phyloP scores from a whole-genome alignment of 2,888 invertebrate genomes.

The Dioctria rufipes region DNA sequence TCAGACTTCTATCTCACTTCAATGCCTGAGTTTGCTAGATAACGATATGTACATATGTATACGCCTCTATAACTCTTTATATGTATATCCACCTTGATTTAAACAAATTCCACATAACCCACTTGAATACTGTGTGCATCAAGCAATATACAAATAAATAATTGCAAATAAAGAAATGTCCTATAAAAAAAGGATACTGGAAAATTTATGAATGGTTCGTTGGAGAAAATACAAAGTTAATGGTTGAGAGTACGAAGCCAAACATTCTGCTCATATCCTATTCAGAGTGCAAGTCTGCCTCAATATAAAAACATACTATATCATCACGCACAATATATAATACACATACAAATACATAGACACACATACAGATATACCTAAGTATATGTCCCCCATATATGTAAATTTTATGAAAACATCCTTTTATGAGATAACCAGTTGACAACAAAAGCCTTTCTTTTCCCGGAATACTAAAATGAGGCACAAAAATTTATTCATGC shows the following conservation, averaged over 20 bases:
- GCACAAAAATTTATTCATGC: slow-evolving; percentile 49
- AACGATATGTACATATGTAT: too few relatives aligned
- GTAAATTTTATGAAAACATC: slow-evolving; percentile 48
- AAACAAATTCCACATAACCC: neutral
- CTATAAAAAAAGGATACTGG: neutral
- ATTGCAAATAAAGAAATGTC: slow-evolving; percentile 33
- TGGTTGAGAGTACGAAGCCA: slow-evolving; percentile 28
- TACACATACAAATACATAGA: too few relatives aligned
- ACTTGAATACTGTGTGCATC: neutral
- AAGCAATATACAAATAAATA: neutral
- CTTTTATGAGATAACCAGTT: slow-evolving; percentile 39
- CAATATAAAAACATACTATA: neutral
- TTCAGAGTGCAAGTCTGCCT: slow-evolving; percentile 29
- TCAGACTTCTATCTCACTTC: neutral
- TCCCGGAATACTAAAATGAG: slow-evolving; percentile 34
- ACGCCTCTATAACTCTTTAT: too few relatives aligned
- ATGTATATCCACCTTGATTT: neutral
- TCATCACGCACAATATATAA: too few relatives aligned
- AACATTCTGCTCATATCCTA: slow-evolving; percentile 40
- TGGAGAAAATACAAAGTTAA: slow-evolving; percentile 35
- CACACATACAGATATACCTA: slow-evolving; percentile 17
- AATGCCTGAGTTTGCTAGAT: too few relatives aligned
- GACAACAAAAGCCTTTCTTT: slow-evolving; percentile 46
- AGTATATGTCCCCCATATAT: slow-evolving; percentile 24
- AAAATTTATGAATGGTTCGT: slow-evolving; percentile 33